A percentile compares a stretch with the other conserved stretches of the same genome.
Evolutionary conservation across 2,113 vertebrate species (phyloP).

Genomic region (Phylloscopus trochiloides): DNA sequence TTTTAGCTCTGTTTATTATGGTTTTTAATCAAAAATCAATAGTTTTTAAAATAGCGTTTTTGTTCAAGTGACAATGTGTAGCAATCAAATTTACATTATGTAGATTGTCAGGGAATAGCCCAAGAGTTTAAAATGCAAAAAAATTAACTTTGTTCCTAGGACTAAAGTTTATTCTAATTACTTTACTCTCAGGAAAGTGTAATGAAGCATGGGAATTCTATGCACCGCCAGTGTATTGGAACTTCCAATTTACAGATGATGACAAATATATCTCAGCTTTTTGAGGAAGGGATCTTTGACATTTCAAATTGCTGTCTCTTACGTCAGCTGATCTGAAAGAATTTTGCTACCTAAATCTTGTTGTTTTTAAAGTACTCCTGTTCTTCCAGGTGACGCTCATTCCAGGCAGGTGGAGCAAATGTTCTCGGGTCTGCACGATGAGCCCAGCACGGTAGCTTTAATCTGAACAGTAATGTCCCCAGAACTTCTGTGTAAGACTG

Average conservation of each 20-base stretch:
- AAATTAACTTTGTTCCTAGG: conserved; percentile 87
- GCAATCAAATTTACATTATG: conserved; percentile 90
- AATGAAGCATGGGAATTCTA: conserved; percentile 89
- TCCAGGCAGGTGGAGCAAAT: conserved; percentile 81
- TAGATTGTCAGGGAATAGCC: conserved; percentile 96
- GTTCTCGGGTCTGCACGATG: conserved; percentile 76
- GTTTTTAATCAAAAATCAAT: conserved; percentile 88
- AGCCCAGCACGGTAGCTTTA: conserved; percentile 80
- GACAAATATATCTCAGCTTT: conserved; percentile 79
- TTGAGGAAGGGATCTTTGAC: conserved; percentile 83
- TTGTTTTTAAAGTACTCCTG: conserved; percentile 68
- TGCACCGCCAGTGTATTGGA: conserved; percentile 87
- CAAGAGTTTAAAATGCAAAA: conserved; percentile 94
- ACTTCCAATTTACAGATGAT: conserved; percentile 85
- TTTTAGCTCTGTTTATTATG: conserved; percentile 87
- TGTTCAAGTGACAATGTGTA: conserved; percentile 86
- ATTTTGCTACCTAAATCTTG: conserved; percentile 75
- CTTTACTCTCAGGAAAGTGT: conserved; percentile 94
- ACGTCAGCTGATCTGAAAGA: conserved; percentile 72
- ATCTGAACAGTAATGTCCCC: conserved; percentile 66
- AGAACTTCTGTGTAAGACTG: conserved; percentile 57
- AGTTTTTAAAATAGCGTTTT: conserved; percentile 77
- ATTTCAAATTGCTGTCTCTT: conserved; percentile 83
- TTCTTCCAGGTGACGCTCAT: conserved; percentile 78
- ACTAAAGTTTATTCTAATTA: conserved; percentile 93